These are phyloP conservation scores for Schlechtendalia chinensis DNA, from an alignment of 1,140 invertebrate species.

Conservation along the genomic window DNA sequence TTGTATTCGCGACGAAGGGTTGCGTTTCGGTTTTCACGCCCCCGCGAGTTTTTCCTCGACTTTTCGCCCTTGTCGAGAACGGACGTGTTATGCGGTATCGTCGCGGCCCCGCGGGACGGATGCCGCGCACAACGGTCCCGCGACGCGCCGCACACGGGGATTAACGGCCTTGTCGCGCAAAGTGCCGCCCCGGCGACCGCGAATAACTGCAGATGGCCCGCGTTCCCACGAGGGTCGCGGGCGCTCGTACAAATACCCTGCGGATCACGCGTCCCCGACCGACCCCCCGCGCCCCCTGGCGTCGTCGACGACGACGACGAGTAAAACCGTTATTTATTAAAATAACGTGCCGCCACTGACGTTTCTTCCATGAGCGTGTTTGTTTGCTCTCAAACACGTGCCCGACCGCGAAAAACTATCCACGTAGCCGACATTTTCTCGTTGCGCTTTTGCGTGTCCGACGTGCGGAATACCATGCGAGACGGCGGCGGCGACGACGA, in stretches of 20 bases:
- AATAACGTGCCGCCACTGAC: neutral
- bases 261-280: neutral
- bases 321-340: slow-evolving; percentile 31
- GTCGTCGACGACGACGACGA: too few relatives aligned
- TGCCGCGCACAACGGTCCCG: too few relatives aligned
- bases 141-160: neutral
- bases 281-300: too few relatives aligned
- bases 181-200: neutral
- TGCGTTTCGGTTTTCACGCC: neutral
- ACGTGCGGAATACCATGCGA: too few relatives aligned
- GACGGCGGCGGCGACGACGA: too few relatives aligned
- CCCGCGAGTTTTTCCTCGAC: slow-evolving; percentile 23
- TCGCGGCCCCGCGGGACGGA: neutral
- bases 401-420: too few relatives aligned
- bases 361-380: slow-evolving; percentile 41
- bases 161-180: slow-evolving; percentile 18
- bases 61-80: slow-evolving; percentile 25
- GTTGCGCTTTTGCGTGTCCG: too few relatives aligned
- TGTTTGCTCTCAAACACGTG: too few relatives aligned
- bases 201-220: slow-evolving; percentile 37
- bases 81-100: neutral
- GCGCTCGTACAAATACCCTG: neutral
- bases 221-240: slow-evolving; percentile 45
- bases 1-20: neutral
- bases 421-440: too few relatives aligned